A percentile compares a stretch with the other conserved stretches of the same genome.
Conservation (phyloP, 2,797 vertebrate genomes). For the Notolepis coatsorum region DNA sequence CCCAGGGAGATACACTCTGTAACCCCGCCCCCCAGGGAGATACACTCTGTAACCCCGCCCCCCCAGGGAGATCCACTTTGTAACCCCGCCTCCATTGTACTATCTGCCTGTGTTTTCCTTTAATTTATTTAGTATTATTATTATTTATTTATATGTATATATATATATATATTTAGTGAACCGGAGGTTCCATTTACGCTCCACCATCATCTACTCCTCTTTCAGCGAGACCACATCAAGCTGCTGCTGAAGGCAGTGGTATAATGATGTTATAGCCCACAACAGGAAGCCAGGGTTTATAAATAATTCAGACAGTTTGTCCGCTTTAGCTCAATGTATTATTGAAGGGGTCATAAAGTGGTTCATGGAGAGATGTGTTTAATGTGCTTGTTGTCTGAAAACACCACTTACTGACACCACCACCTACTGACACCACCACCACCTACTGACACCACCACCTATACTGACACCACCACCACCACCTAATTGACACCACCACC, state of each 20-base stretch:
- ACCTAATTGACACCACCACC: too few species aligned
- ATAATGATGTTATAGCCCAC: constrained; percentile 63
- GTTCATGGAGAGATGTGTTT: constrained; percentile 65
- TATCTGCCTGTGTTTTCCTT: constrained; percentile 31
- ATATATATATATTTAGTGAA: constrained; percentile 31
- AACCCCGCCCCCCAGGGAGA: constrained; percentile 36
- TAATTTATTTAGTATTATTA: constrained; percentile 28
- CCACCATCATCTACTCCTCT: constrained; percentile 60
- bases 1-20: too few species aligned
- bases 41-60: constrained; percentile 34
- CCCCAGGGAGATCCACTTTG: constrained; percentile 29
- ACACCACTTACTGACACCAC: constrained; percentile 19
- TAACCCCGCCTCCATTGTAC: constrained; percentile 24
- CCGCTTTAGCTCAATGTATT: constrained; percentile 70
- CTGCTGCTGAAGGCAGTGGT: constrained; percentile 61
- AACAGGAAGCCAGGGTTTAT: constrained; percentile 68
- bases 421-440: background rate
- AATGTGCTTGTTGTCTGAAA: constrained; percentile 24
- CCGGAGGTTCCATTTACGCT: constrained; percentile 42
- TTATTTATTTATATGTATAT: background rate
- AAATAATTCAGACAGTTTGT: constrained; percentile 78
- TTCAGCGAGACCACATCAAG: constrained; percentile 66
- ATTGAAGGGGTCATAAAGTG: constrained; percentile 72
- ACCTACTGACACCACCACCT: too few species aligned
- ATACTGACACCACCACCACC: too few species aligned